These are phyloP conservation scores for Azorinus chamasolen DNA, from an alignment of 2,888 invertebrate species.

Conservation along the genomic window DNA sequence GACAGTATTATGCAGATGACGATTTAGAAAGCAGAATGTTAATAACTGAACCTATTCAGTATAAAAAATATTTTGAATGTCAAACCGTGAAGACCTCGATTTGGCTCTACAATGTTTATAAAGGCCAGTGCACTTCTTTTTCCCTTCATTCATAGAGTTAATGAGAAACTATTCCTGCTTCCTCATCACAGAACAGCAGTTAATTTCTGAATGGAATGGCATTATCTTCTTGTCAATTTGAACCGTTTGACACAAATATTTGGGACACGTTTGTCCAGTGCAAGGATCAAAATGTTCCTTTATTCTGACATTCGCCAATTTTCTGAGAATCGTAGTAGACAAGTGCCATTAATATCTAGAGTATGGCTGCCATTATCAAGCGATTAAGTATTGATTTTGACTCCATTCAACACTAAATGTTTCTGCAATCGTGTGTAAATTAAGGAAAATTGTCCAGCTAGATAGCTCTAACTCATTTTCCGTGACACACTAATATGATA, in stretches of 20 bases:
- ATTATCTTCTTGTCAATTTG: neutral
- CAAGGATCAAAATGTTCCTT: neutral
- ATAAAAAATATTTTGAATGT: too few relatives aligned
- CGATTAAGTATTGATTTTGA: constrained; percentile 61
- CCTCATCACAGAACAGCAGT: too few relatives aligned
- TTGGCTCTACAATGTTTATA: too few relatives aligned
- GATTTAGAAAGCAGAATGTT: too few relatives aligned
- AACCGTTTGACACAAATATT: neutral
- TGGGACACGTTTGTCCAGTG: neutral
- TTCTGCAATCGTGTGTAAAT: constrained; percentile 58
- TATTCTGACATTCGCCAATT: constrained; percentile 51
- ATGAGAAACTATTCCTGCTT: too few relatives aligned
- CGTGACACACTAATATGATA: constrained; percentile 54
- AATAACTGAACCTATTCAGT: too few relatives aligned
- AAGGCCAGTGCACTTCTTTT: too few relatives aligned
- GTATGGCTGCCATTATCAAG: constrained; percentile 55
- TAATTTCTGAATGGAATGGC: too few relatives aligned
- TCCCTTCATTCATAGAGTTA: too few relatives aligned
- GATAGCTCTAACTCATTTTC: constrained; percentile 48
- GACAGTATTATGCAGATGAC: too few relatives aligned
- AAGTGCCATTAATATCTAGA: constrained; percentile 56
- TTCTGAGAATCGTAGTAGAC: constrained; percentile 47
- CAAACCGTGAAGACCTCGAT: too few relatives aligned
- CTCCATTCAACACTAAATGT: constrained; percentile 63
- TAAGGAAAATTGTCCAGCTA: constrained; percentile 52